Evolutionary conservation across 2,888 invertebrate species (phyloP), one percentile per base, ranked within the genome.

Genomic region (Zaprionus lineosus): DNA sequence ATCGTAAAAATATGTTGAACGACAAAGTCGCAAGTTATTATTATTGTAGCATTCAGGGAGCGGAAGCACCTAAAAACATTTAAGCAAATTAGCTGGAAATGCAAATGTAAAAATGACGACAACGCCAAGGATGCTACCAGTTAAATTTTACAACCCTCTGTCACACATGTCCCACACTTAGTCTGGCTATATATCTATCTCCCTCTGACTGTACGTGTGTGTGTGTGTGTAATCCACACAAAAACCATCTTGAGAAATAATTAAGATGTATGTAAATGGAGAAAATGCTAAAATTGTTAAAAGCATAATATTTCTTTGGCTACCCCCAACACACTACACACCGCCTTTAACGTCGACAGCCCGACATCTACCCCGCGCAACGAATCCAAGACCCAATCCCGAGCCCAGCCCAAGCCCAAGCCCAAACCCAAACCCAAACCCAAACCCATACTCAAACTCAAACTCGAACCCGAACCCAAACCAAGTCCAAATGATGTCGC

Each of bases 241-340:
- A 74, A 75, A 74, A 76, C 78, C 79, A 85, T 85, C 86, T 86
- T 85, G 84, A 85, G 87, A 88, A 88, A 88, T 88, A 88, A 88
- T 88, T 88, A 88, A 88, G 88, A 88, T 87, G 77, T 87, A 88
- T 84, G 88, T 81, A 86, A 85, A 87, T 83, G 84, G 78, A 74
- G 84, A 73, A 74, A 78, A 81, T 81, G 71, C 74, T 84, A 72
- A 70, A 77, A 77, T 71, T 70, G 76, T 78, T 86, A 84, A 74
- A 85, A 86, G 84, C 83, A 71, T 75, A 74, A 84, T 83, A 67
- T 70, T 74, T 78, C 69, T 86, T 73, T 63, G 71, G 70, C 74
- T 40, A 55, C 58, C 67, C n/a, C 12, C 16, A 11, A 40, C 40
- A 18, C 26, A 6, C 36, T 18, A 9, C 24, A n/a, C 16, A 7